Base-by-base conservation (phyloP, 2,888 invertebrate genomes). In the Beris chalybata region DNA sequence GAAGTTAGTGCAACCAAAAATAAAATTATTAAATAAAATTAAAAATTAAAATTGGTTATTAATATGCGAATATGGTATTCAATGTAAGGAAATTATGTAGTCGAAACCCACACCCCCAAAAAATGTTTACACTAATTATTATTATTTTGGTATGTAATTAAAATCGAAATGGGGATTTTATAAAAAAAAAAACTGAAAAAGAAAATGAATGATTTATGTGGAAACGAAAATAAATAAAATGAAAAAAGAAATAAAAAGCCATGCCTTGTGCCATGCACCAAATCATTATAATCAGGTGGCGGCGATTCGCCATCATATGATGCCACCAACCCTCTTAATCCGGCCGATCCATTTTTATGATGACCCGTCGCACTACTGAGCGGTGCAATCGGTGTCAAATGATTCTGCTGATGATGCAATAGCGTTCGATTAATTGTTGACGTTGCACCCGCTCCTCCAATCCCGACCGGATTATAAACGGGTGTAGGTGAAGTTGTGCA, bases 201-300 rank as follows among this genome's bases (percentile, higher is more conserved):
- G 22, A 22, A 22, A 22, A 22, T 22, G 22, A 22, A 22, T 22
- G 22, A 22, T 22, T 22, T 22, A 22, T 22, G 22, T 22, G 22
- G 22, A 22, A 22, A 22, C 22, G 22, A 22, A 63, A 52, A 53
- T 30, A 53, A 53, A 38, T 38, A 63, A 64, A 65, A 67, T 44
- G 59, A 65, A 55, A 68, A 64, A 68, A 69, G 71, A 59, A 61
- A 61, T 52, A 70, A 69, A 66, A 79, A 78, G 75, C 79, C 81
- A 81, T 81, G 81, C 81, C 81, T 81, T 79, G 79, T 79, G 80
- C 79, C 81, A 81, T 81, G 81, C 81, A 81, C 80, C 80, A 81
- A 78, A 76, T 77, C 76, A 79, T 81, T 80, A 79, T 81, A 81
- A 76, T 78, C 78, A 72, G 81, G 81, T 75, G 81, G 81, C 74